Evolutionary conservation across 2,888 invertebrate genomes (phyloP).

Genomic region (Drosophila buzzatii): DNA sequence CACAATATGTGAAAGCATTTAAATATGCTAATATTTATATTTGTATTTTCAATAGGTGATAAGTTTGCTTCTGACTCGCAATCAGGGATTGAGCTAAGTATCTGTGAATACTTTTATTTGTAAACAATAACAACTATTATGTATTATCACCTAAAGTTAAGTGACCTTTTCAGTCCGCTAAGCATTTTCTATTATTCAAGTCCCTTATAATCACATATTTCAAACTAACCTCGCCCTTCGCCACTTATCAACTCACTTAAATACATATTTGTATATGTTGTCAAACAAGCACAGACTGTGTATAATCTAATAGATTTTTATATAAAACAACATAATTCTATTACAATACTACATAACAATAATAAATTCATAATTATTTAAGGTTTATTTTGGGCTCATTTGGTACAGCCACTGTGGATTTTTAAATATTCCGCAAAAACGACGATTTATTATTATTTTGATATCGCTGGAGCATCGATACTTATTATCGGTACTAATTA

Average conservation of each 20-base stretch:
- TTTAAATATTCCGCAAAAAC: constrained; percentile 12
- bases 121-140: background rate
- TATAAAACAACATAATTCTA: constrained; percentile 1
- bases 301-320: background rate
- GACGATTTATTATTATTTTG: background rate
- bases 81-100: background rate
- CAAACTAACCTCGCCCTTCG: constrained; percentile 47
- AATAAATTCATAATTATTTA: background rate
- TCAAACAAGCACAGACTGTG: background rate
- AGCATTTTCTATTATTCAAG: background rate
- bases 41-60: constrained; percentile 26
- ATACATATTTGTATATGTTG: background rate
- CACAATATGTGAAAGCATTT: constrained; percentile 15
- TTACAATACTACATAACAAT: background rate
- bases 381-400: background rate
- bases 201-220: constrained; percentile 21
- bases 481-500: too few species aligned
- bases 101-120: background rate
- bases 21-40: constrained; percentile 10
- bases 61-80: constrained; percentile 5
- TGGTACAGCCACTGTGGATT: background rate
- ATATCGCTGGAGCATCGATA: background rate
- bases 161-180: background rate
- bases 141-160: background rate
- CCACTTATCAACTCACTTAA: constrained; percentile 24